Evolutionary conservation across 1,140 invertebrate species (phyloP), one percentile per base, ranked within the genome.

Genomic region (Aleiodes sp.): DNA sequence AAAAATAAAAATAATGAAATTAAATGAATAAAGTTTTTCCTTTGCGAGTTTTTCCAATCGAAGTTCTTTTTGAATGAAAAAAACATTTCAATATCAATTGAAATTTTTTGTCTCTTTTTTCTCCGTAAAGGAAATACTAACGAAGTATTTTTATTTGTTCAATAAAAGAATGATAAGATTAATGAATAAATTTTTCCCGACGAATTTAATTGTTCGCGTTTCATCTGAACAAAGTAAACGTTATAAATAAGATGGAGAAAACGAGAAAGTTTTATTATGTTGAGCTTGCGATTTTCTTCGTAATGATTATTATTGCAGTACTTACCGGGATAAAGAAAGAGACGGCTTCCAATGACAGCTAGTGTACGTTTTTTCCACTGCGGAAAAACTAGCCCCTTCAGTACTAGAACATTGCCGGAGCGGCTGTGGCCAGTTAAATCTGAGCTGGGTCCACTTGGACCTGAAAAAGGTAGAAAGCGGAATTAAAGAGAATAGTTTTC

Each of bases 311-410:
- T 35, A 60, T 29, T 12, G 9, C 57, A 66, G 76, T 70, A 78
- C 79, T 82, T 82, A 88, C 88, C 87, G 71, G 88, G 86, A 75
- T 87, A 90, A 65, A 90, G 87, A 75, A 90, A 88, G 35, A 92
- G 82, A 66, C 88, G 84, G n/a, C 88, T 89, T 70, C 89, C 89
- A 73, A 90, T 84, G 68, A 92, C 83, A 68, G 89, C 87, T 4
- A 90, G 84, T 7, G 87, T 84, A 65, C 89, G 82, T 43, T 87
- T 85, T 76, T 90, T 90, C 90, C 90, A 91, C 78, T 91, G 90
- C 8, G 91, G 91, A 76, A 91, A 90, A 61, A 91, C 91, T 68
- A 91, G 87, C 37, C 91, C 91, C 78, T 92, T 92, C 39, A 92
- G 79, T 19, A 92, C 85, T 19, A 89, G 82, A n/a, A 89, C 82